These are phyloP conservation scores for Gasteruption jaculator DNA, from an alignment of 2,888 invertebrate species.

Conservation along the genomic window DNA sequence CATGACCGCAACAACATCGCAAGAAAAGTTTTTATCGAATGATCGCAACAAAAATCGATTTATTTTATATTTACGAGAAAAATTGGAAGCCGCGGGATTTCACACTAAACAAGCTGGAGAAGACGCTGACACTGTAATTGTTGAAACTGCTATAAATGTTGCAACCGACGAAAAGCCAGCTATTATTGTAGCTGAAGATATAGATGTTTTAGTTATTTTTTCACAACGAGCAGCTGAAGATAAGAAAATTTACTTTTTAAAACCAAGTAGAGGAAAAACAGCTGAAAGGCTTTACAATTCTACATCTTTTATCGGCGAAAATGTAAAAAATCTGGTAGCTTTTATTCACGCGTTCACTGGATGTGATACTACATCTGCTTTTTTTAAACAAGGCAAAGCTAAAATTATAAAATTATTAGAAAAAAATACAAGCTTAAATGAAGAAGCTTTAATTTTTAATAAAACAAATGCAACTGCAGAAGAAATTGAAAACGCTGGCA, in stretches of 20 bases:
- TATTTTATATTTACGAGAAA: constrained; percentile 19
- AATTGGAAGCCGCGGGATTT: constrained; percentile 1
- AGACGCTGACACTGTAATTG: constrained; percentile 16
- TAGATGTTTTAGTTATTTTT: constrained; percentile 32
- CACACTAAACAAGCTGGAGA: constrained; percentile 10
- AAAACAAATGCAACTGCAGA: constrained; percentile 11
- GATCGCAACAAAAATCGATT: constrained; percentile 24
- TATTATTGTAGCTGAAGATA: constrained; percentile 26
- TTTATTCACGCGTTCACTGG: constrained; percentile 25
- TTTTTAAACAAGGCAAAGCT: constrained; percentile 24
- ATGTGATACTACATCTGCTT: constrained; percentile 19
- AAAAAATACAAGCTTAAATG: constrained; percentile 13
- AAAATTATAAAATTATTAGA: constrained; percentile 13
- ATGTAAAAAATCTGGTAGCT: constrained; percentile 16
- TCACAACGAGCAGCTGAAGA: constrained; percentile 9
- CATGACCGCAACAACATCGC: constrained; percentile 18
- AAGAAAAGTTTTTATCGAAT: constrained; percentile 29
- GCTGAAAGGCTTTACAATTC: constrained; percentile 4
- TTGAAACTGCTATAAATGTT: constrained; percentile 17
- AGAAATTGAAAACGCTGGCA: constrained; percentile 12
- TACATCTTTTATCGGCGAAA: constrained; percentile 4
- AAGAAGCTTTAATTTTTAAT: constrained; percentile 9
- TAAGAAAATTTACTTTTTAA: constrained; percentile 6
- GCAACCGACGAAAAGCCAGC: constrained; percentile 13
- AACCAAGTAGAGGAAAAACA: constrained; percentile 6